Base-by-base conservation (phyloP, 2,113 vertebrate species). In the Serilophus lunatus region DNA sequence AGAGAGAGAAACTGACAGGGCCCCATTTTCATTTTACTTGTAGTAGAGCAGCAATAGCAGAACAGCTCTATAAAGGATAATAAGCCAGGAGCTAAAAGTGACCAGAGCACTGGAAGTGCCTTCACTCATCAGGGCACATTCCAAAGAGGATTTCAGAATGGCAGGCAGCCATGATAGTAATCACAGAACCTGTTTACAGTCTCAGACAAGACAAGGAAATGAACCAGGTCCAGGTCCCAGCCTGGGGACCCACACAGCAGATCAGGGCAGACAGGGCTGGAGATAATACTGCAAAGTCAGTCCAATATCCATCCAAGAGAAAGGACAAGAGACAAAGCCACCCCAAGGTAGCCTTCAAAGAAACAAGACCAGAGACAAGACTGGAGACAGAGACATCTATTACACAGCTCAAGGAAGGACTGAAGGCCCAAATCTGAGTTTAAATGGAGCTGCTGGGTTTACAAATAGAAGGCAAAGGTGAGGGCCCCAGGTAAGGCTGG, bases 351-450 rank as follows among this genome's bases (percentile, higher is more conserved):
- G 29, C 18, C 20, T 40, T 13, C 64, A 33, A 38, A 10, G 20
- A 51, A 63, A 13, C 26, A 61, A 66, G 35, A 7, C 26, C 11
- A 2, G 2, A 53, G 6, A 13, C 26, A 61, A 66, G 35, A 7
- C 26, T 12, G 2, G 2, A 53, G 6, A 23, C 3, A 47, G 1
- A 2, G 14, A 3, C 2, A 25, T 4, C 13, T 40, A 7, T 28
- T 51, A 24, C 2, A 6, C 1, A 63, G 6, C 16, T 51, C 29
- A 91, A 31, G 22, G 9, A 2, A 36, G 7, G 18, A 26, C 4
- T 4, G 3, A 28, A n/a, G 19, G 3, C 6, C 24, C 26, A 74
- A 66, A 6, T 1, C 9, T 19, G 18, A 54, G 2, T 0, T 63
- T 66, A 75, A 87, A 44, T 31, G 17, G 45, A 82, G 19, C 25